A percentile compares a stretch with the other conserved stretches of the same genome.
phyloP scores from a whole-genome alignment of 2,888 invertebrate genomes.

The Mechanitis messenoides region DNA sequence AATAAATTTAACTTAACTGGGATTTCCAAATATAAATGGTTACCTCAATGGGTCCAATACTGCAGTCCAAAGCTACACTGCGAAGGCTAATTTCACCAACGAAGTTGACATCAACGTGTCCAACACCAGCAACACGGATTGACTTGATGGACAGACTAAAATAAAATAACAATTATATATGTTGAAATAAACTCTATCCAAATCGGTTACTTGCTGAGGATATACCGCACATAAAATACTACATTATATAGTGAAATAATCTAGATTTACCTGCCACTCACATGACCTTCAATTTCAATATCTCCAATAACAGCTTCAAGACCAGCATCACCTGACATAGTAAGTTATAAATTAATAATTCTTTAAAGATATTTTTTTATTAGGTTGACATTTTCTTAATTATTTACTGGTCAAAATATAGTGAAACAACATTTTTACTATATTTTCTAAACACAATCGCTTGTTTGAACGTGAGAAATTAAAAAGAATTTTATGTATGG shows the following conservation, averaged over 20 bases:
- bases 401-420: not conserved
- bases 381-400: no score
- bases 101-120: not conserved
- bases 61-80: not conserved
- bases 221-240: not conserved
- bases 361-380: not conserved
- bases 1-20: no score
- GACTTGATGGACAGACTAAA: constrained; percentile 1
- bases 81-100: not conserved
- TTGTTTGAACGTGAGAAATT: no score
- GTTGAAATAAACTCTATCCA: not conserved
- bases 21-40: no score
- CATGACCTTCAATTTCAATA: not conserved
- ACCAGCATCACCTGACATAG: not conserved
- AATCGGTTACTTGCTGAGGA: not conserved
- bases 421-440: no score
- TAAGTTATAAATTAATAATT: not conserved
- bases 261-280: not conserved
- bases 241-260: not conserved
- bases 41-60: not conserved
- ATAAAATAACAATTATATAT: not conserved
- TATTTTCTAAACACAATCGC: no score
- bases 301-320: not conserved
- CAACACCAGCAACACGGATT: not conserved
- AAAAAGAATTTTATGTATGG: no score